Conservation (phyloP, 2,113 vertebrate species). For the Empidonax traillii region DNA sequence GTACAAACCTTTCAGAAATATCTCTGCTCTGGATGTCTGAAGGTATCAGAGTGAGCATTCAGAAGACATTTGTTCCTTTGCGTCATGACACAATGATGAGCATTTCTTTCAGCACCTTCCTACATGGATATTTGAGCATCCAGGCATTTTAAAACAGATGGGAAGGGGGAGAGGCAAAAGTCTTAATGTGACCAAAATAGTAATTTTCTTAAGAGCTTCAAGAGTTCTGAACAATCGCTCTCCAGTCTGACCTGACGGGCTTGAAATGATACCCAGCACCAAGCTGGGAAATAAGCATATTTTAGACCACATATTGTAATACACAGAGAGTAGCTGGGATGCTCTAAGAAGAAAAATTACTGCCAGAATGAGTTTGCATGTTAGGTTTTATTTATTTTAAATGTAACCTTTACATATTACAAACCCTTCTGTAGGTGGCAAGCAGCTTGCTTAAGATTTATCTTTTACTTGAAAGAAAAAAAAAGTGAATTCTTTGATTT, state of each 20-base stretch:
- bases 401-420: not conserved
- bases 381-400: conserved; percentile 24
- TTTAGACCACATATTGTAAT: not conserved
- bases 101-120: conserved; percentile 58
- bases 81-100: conserved; percentile 32
- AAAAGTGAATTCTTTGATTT: not conserved
- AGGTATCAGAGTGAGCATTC: conserved; percentile 49
- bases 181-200: conserved; percentile 17
- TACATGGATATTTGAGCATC: conserved; percentile 47
- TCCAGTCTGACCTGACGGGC: not conserved
- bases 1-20: not conserved
- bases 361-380: not conserved
- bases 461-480: not conserved
- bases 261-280: not conserved
- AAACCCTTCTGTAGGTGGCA: not conserved
- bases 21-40: conserved; percentile 36
- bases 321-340: not conserved
- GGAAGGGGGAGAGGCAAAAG: conserved; percentile 55
- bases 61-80: conserved; percentile 30
- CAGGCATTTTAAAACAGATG: conserved; percentile 60
- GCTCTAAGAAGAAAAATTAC: not conserved
- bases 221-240: not conserved
- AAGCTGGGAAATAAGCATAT: not conserved
- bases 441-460: not conserved
- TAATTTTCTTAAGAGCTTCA: not conserved